A percentile compares a stretch with the other conserved stretches of the same genome.
Conservation (phyloP, 1,140 invertebrate genomes). For the Brachionus manjavacas region DNA sequence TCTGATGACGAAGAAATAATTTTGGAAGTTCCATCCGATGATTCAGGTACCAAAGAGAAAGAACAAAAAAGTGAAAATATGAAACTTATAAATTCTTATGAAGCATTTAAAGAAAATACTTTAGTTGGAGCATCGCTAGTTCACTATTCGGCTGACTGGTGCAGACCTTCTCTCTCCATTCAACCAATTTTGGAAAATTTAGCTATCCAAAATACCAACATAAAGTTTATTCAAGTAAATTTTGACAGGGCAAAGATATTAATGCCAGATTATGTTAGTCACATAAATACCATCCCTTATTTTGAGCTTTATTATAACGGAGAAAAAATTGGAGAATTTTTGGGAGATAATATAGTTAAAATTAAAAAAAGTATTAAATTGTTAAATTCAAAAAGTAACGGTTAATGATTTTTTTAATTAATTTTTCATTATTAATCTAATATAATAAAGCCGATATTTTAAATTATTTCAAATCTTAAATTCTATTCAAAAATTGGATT, state of each 20-base stretch:
- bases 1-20: neutral
- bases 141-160: conserved; percentile 12
- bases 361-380: neutral
- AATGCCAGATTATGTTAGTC: neutral
- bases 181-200: conserved; percentile 1
- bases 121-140: neutral
- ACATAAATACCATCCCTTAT: neutral
- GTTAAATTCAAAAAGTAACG: neutral
- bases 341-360: neutral
- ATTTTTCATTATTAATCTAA: no score
- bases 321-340: conserved; percentile 7
- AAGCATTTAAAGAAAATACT: neutral
- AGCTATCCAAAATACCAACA: neutral
- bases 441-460: neutral
- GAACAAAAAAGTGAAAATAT: neutral
- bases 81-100: neutral
- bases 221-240: conserved; percentile 29
- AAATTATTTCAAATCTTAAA: no score
- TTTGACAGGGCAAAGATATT: neutral
- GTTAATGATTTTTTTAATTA: no score
- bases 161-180: neutral
- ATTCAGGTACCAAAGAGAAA: neutral
- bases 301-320: neutral
- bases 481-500: no score
- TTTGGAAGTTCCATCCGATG: neutral